Percentiles rank a stretch among this genome's conserved stretches.
Evolutionary conservation across 2,113 vertebrate genomes (phyloP).

Genomic region (Tupaia chinensis): DNA sequence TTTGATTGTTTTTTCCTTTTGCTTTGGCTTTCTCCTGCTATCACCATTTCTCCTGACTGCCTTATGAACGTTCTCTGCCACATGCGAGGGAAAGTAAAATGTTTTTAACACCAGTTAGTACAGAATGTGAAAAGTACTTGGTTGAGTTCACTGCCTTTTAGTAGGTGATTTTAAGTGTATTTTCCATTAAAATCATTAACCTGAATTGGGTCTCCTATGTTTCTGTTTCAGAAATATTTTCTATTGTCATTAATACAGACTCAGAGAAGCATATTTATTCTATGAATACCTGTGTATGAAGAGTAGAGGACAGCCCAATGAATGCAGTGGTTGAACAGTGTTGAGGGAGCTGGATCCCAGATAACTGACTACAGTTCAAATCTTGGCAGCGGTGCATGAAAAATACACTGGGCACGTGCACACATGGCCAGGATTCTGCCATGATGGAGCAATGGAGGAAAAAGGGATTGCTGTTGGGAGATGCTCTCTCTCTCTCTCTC

Average conservation of each 20-base stretch:
- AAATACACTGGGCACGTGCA: no score
- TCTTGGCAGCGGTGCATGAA: no score
- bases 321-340: no score
- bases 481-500: no score
- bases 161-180: background rate
- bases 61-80: background rate
- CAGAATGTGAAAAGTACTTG: background rate
- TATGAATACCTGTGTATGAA: constrained; percentile 15
- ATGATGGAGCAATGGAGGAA: no score
- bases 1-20: no score
- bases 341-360: no score
- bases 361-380: no score
- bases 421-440: no score
- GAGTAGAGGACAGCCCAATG: background rate
- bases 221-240: constrained; percentile 14
- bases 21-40: background rate
- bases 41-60: background rate
- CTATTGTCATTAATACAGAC: background rate
- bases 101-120: background rate
- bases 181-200: background rate
- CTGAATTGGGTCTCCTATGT: background rate
- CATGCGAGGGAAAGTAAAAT: background rate
- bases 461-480: no score
- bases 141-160: background rate
- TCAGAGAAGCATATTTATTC: constrained; percentile 1